Evolutionary conservation across 2,113 vertebrate genomes (phyloP).

Genomic region (Aspidoscelis tigris): DNA sequence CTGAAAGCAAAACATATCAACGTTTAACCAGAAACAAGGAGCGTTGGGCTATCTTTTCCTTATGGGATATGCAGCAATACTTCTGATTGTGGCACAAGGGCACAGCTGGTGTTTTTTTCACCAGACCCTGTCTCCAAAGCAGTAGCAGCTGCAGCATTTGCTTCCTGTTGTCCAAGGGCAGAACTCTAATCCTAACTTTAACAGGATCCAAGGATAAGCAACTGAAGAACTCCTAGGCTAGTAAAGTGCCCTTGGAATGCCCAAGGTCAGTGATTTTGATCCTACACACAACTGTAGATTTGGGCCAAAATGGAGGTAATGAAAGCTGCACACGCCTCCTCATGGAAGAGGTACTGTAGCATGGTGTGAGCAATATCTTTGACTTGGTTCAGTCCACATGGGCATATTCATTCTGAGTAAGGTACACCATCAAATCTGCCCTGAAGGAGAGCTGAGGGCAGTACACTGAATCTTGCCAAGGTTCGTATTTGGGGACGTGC

Average conservation of each 20-base stretch:
- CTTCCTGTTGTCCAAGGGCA: conserved; percentile 2
- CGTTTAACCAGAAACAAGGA: neutral
- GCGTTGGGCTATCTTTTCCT: neutral
- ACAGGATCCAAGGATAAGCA: neutral
- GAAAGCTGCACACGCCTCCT: no score
- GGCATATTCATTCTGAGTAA: no score
- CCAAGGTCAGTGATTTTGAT: neutral
- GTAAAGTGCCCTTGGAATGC: neutral
- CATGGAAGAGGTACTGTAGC: no score
- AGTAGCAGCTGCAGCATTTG: neutral
- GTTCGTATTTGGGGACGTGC: no score
- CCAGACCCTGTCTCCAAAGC: neutral
- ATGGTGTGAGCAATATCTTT: no score
- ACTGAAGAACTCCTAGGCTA: neutral
- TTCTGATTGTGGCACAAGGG: conserved; percentile 3
- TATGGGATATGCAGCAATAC: neutral
- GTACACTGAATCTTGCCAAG: no score
- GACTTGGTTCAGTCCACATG: no score
- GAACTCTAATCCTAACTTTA: neutral
- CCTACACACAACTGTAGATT: neutral
- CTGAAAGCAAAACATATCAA: neutral
- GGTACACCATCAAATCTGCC: no score
- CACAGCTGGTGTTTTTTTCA: conserved; percentile 14
- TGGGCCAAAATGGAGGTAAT: no score
- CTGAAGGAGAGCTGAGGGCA: no score